Evolutionary conservation across 2,888 invertebrate genomes (phyloP).

Genomic region (Clivina fossor): DNA sequence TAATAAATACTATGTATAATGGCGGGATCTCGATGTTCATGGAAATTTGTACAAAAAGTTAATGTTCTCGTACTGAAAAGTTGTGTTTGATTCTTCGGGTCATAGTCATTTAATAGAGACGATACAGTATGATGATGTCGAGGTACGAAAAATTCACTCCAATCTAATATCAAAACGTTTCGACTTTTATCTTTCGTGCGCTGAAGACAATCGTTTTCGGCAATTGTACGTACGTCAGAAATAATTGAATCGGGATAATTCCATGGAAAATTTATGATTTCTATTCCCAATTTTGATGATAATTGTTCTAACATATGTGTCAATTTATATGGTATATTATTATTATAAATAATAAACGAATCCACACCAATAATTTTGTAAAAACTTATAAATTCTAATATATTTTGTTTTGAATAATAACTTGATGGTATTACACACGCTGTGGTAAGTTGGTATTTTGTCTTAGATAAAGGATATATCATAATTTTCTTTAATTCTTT

Average conservation of each 20-base stretch:
- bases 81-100: slow-evolving; percentile 49
- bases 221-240: slow-evolving; percentile 53
- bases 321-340: slow-evolving; percentile 54
- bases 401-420: slow-evolving; percentile 58
- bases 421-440: slow-evolving; percentile 65
- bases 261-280: slow-evolving; percentile 63
- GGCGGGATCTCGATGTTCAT: slow-evolving; percentile 45
- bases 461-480: slow-evolving; percentile 41
- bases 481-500: slow-evolving; percentile 45
- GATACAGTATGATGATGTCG: slow-evolving; percentile 59
- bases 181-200: slow-evolving; percentile 57
- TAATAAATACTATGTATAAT: slow-evolving; percentile 48
- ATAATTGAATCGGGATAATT: slow-evolving; percentile 66
- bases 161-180: slow-evolving; percentile 60
- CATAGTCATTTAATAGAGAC: slow-evolving; percentile 58
- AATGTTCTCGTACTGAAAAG: slow-evolving; percentile 47
- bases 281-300: slow-evolving; percentile 49
- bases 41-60: slow-evolving; percentile 47
- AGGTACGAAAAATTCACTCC: slow-evolving; percentile 69
- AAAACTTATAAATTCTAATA: slow-evolving; percentile 67
- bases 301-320: slow-evolving; percentile 52
- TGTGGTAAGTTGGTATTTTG: slow-evolving; percentile 55
- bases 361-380: slow-evolving; percentile 68
- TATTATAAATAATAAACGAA: slow-evolving; percentile 67
- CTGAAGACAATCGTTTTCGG: slow-evolving; percentile 67